A percentile compares a stretch with the other conserved stretches of the same genome.
Evolutionary conservation across 1,140 invertebrate species (phyloP).

Genomic region (Paramacrobiotus metropolitanus): DNA sequence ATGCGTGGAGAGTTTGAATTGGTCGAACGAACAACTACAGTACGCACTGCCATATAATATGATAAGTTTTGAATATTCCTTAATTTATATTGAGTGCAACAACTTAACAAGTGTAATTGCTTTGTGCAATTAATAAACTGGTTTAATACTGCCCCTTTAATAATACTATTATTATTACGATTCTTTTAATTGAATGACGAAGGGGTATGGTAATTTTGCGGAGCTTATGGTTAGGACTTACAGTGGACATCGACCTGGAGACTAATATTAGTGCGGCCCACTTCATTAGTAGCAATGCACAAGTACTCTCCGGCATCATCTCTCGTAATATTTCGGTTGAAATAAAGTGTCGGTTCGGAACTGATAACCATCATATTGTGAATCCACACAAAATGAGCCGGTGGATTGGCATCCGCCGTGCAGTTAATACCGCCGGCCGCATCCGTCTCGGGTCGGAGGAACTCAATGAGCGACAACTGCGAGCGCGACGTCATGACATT

Average conservation of each 20-base stretch:
- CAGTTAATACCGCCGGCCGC: not conserved
- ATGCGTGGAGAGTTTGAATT: no score
- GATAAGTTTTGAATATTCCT: no score
- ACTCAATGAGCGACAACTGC: not conserved
- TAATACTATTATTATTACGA: no score
- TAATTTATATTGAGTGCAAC: no score
- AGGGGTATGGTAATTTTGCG: no score
- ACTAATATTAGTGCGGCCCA: not conserved
- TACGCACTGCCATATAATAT: no score
- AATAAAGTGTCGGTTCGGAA: not conserved
- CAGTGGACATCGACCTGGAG: not conserved
- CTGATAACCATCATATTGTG: not conserved
- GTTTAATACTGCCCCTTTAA: no score
- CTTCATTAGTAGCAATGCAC: not conserved
- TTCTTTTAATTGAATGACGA: no score
- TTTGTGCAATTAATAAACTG: no score
- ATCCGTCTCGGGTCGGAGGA: not conserved
- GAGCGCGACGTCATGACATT: not conserved
- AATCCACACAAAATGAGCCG: not conserved
- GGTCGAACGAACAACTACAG: no score
- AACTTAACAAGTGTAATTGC: no score
- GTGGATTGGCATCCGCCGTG: conserved; percentile 3
- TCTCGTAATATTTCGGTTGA: not conserved
- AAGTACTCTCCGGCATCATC: not conserved
- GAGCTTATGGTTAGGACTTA: no score